Base-by-base conservation (phyloP, 2,113 vertebrate species). In the Scophthalmus maximus region DNA sequence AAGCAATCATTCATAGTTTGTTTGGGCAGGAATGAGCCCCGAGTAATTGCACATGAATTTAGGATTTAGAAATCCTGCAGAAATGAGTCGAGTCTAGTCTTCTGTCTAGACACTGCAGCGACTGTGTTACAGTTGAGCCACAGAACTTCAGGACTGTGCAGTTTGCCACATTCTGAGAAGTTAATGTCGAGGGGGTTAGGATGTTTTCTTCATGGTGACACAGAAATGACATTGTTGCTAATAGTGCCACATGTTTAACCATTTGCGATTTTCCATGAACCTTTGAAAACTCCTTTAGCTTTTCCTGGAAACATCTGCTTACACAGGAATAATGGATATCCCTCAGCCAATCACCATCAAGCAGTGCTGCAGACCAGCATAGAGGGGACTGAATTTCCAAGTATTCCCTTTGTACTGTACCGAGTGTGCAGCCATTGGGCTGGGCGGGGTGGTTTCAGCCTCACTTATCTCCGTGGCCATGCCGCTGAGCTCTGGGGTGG, bases 101-200 rank as follows among this genome's bases (percentile, higher is more conserved):
- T 59, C 64, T 82, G 90, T 92, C 91, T 91, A 89, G 90, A 91
- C 90, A 71, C 66, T 81, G 68, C 62, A 62, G 15, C 18, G 32
- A 62, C 67, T 82, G 69, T 62, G 57, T 36, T 66, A 76, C 56
- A 25, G 49, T 80, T 9, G 20, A 72, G 26, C 59, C 72, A 50
- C 62, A 82, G 44, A 73, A 53, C 15, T 65, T 76, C 71, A 68
- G 63, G 68, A 67, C 55, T 75, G 61, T 73, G 52, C 51, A 66
- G 49, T 49, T 62, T 61, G n/a, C 25, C 67, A 29, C 23, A 30
- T 59, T 84, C 70, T 70, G 30, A 53, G 68, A 81, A 64, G 22
- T 34, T 12, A 17, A 73, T 55, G 64, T 82, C 50, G 5, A 34
- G 47, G 60, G n/a, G n/a, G n/a, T n/a, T 49, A 25, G 56, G 17